Percentiles rank a stretch among this genome's conserved stretches.
These are phyloP conservation scores for Hydrolagus colliei DNA, from an alignment of 2,797 vertebrate genomes.

Conservation along the genomic window DNA sequence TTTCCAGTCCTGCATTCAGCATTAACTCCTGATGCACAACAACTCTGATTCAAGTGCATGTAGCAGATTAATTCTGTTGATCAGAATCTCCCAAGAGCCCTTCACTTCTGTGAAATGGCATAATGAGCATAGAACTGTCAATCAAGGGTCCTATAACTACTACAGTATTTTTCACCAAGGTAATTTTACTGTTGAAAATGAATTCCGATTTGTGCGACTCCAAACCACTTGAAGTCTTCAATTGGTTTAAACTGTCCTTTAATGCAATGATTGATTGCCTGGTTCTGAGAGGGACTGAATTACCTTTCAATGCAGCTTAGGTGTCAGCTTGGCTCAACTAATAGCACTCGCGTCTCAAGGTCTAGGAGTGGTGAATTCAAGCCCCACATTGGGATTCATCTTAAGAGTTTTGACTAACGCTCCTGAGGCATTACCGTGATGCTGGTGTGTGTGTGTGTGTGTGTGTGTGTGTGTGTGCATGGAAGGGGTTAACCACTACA, in stretches of 20 bases:
- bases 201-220: background rate
- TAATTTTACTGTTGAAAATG: background rate
- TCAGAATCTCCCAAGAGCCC: background rate
- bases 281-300: background rate
- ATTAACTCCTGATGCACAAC: background rate
- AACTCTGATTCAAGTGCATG: background rate
- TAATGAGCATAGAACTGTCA: constrained; percentile 1
- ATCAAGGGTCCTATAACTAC: background rate
- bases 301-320: background rate
- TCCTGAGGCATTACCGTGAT: no score
- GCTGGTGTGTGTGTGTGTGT: no score
- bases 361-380: no score
- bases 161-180: background rate
- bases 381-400: no score
- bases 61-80: background rate
- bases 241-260: constrained; percentile 1
- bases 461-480: no score
- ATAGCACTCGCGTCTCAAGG: no score
- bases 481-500: no score
- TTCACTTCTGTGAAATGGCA: background rate
- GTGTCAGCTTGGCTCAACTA: no score
- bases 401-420: no score
- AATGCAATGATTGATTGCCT: no score
- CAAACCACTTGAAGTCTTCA: background rate
- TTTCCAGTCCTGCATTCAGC: background rate